Conservation (phyloP, 1,140 invertebrate species). For the Brachionus paranguensis region DNA sequence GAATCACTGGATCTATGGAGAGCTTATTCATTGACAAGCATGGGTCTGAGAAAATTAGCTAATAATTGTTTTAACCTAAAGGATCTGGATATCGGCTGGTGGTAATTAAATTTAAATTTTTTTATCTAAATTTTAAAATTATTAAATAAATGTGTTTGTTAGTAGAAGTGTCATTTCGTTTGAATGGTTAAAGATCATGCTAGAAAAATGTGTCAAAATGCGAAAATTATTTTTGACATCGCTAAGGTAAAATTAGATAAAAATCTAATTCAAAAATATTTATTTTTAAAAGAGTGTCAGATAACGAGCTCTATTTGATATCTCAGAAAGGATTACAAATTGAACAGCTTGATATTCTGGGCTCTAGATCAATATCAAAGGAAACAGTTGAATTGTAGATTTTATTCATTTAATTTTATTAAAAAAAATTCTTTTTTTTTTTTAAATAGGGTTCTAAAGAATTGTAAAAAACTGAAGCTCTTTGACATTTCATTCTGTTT, state of each 20-base stretch:
- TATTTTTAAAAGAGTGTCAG: background rate
- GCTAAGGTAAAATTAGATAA: background rate
- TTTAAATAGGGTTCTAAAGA: background rate
- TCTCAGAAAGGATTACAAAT: background rate
- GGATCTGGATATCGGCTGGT: slow-evolving; percentile 83
- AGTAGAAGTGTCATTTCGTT: background rate
- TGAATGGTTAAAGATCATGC: background rate
- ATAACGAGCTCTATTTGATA: background rate
- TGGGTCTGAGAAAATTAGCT: slow-evolving; percentile 65
- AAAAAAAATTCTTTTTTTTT: background rate
- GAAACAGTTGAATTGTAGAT: slow-evolving; percentile 12
- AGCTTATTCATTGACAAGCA: slow-evolving; percentile 65
- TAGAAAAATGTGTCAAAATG: background rate
- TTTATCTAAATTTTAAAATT: background rate
- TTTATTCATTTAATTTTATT: background rate
- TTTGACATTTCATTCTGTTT: slow-evolving; percentile 37
- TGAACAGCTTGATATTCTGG: slow-evolving; percentile 25
- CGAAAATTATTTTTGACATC: slow-evolving; percentile 26
- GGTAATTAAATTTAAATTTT: slow-evolving; percentile 60
- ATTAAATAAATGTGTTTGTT: background rate
- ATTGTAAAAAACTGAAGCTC: background rate
- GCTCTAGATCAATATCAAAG: background rate
- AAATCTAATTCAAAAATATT: background rate
- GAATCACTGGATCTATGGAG: slow-evolving; percentile 73
- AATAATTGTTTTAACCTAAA: slow-evolving; percentile 64